Conservation (phyloP, 2,797 vertebrate species). For the Artibeus jamaicensis region DNA sequence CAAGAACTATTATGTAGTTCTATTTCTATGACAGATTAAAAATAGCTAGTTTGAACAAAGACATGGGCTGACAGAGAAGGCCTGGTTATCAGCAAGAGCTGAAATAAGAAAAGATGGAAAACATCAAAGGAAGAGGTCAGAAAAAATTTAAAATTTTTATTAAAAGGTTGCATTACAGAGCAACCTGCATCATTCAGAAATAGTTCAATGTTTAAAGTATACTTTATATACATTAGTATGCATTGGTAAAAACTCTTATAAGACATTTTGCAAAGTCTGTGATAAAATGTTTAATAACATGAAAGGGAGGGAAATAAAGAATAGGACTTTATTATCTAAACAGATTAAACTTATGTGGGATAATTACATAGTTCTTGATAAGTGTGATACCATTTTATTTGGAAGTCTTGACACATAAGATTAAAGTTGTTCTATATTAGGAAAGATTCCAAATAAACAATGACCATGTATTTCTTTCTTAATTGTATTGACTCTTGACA, state of each 20-base stretch:
- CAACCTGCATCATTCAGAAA: background rate
- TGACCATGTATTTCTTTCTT: background rate
- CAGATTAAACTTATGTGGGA: background rate
- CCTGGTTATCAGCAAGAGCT: background rate
- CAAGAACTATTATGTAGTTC: background rate
- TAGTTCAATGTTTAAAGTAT: background rate
- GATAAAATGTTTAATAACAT: conserved; percentile 38
- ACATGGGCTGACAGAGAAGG: background rate
- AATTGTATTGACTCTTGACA: background rate
- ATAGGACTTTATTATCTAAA: background rate
- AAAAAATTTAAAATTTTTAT: background rate
- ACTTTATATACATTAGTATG: background rate
- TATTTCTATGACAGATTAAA: background rate
- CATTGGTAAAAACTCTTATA: background rate
- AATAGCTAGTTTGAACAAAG: background rate
- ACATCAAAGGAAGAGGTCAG: background rate
- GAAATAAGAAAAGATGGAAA: background rate
- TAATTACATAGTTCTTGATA: background rate
- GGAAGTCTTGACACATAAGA: background rate
- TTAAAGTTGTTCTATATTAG: background rate
- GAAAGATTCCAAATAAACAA: background rate
- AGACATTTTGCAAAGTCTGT: background rate
- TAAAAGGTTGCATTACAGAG: background rate
- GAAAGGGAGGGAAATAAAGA: background rate
- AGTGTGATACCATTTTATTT: background rate